Evolutionary conservation across 2,797 vertebrate species (phyloP).

Genomic region (Tarsius wallacei): DNA sequence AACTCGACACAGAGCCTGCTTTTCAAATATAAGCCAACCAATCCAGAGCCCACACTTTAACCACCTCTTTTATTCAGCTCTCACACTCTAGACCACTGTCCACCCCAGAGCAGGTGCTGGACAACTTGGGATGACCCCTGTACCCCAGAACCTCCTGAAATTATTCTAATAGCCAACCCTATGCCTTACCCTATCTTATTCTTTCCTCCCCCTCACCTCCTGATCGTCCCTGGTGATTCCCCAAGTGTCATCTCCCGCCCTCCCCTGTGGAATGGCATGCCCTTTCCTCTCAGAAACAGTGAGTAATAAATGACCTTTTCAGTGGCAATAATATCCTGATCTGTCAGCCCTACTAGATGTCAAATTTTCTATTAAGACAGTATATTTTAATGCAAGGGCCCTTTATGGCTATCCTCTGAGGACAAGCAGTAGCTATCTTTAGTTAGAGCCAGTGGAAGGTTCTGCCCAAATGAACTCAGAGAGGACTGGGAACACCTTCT

Average conservation of each 20-base stretch:
- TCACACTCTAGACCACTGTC: not conserved
- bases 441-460: not conserved
- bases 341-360: not conserved
- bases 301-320: not conserved
- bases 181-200: not conserved
- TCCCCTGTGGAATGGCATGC: accelerated
- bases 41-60: not conserved
- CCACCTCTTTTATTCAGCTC: not conserved
- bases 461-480: not conserved
- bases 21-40: not conserved
- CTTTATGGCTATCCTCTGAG: not conserved
- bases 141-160: not conserved
- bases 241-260: accelerated
- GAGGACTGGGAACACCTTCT: not conserved
- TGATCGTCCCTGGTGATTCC: not conserved
- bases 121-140: not conserved
- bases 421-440: too few species aligned
- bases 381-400: not conserved
- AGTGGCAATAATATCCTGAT: not conserved
- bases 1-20: not conserved
- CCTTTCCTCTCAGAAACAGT: not conserved
- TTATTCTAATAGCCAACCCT: too few species aligned
- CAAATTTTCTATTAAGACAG: not conserved
- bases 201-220: not conserved
- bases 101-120: not conserved